Conservation (phyloP, 2,113 vertebrate genomes). For the Leptodactylus fuscus region DNA sequence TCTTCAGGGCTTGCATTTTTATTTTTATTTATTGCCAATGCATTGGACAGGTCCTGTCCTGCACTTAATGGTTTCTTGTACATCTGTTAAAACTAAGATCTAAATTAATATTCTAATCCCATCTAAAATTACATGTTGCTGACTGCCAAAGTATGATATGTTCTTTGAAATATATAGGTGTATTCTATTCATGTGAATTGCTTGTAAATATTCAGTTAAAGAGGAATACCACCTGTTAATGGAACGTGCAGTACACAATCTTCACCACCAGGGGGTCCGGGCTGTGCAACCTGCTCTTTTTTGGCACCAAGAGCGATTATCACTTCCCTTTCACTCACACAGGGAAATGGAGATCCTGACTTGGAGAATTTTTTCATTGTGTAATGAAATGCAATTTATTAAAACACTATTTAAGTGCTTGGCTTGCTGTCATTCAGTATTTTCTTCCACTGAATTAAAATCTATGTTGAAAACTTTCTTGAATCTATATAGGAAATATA, state of each 20-base stretch:
- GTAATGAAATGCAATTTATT: too few relatives aligned
- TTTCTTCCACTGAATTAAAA: too few relatives aligned
- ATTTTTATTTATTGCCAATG: conserved; percentile 57
- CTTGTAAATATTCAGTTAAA: not conserved
- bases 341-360: too few relatives aligned
- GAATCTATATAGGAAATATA: too few relatives aligned
- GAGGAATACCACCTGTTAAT: not conserved
- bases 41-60: conserved; percentile 40
- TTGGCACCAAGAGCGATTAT: too few relatives aligned
- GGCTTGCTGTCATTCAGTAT: too few relatives aligned
- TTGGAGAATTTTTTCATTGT: too few relatives aligned
- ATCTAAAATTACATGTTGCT: conserved; percentile 13
- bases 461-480: too few relatives aligned
- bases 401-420: too few relatives aligned
- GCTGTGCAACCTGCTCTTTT: not conserved
- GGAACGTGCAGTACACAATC: not conserved
- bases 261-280: not conserved
- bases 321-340: too few relatives aligned
- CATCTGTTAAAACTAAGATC: conserved; percentile 38
- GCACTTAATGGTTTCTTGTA: conserved; percentile 37
- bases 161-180: not conserved
- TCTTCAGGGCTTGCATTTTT: conserved; percentile 45
- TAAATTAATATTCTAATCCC: conserved; percentile 28
- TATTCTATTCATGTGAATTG: not conserved
- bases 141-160: conserved; percentile 2